Evolutionary conservation across 2,888 invertebrate species (phyloP).

Genomic region (Crematogaster levior): DNA sequence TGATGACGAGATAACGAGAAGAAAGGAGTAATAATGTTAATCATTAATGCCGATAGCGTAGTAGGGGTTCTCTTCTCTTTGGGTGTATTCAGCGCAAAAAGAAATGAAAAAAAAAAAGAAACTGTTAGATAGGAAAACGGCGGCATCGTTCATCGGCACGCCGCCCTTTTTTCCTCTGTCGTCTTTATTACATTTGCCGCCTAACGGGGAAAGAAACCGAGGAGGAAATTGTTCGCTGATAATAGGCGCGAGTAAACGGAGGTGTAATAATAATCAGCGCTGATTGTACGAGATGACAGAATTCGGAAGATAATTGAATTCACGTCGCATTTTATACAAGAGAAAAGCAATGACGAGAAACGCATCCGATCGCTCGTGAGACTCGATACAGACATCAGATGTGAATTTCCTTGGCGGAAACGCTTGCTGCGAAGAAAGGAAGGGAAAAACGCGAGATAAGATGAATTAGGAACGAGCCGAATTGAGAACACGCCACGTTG

Average conservation of each 20-base stretch:
- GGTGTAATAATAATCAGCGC: slow-evolving; percentile 10
- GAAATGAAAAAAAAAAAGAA: slow-evolving; percentile 1
- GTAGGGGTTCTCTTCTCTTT: slow-evolving; percentile 46
- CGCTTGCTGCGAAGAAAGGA: not conserved
- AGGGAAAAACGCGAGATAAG: not conserved
- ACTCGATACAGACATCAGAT: not conserved
- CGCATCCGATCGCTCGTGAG: slow-evolving; percentile 11
- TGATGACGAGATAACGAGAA: slow-evolving; percentile 1
- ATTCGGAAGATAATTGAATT: slow-evolving; percentile 17
- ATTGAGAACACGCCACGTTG: not conserved
- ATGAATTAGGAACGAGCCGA: not conserved
- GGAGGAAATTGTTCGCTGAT: not conserved
- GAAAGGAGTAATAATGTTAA: slow-evolving; percentile 39
- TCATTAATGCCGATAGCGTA: slow-evolving; percentile 41
- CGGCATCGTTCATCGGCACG: slow-evolving; percentile 14
- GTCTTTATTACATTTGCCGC: slow-evolving; percentile 12
- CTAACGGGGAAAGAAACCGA: not conserved
- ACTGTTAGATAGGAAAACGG: not conserved
- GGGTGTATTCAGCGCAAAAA: slow-evolving; percentile 34
- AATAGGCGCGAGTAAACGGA: not conserved
- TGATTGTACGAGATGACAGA: slow-evolving; percentile 17
- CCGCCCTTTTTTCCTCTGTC: slow-evolving; percentile 34
- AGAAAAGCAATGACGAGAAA: not conserved
- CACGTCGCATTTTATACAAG: slow-evolving; percentile 15
- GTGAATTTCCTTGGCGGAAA: slow-evolving; percentile 18